Evolutionary conservation across 2,113 vertebrate species (phyloP), one percentile per base, ranked within the genome.

Genomic region (Naja naja): DNA sequence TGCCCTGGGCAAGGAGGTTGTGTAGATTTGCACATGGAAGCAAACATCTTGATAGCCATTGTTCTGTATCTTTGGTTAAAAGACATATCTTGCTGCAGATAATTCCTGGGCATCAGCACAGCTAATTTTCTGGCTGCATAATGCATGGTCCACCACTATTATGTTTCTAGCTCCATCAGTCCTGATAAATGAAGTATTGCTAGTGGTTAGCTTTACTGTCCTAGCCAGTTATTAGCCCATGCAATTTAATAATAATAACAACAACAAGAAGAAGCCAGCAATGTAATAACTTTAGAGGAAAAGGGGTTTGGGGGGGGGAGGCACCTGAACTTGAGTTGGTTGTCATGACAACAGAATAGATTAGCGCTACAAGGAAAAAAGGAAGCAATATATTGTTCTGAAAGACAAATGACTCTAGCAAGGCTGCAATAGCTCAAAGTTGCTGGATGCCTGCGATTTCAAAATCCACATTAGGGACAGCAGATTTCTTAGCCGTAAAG

Each of bases 261-360:
- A 49, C 1, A 86, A 53, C 6, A 85, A 53, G 34, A 45, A 47
- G 5, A 90, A 23, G n/a, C 74, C 23, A 16, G 10, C 22, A 49
- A 34, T 49, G 87, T 92, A 58, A 14, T 90, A 54, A 1, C 39
- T 30, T 52, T 0, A 0, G 43, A 30, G 90, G 95, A 91, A 93
- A 90, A 89, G 86, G 94, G 95, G 88, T 92, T 96, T 30, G 0
- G 93, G 0, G 95, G 94, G 0, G 94, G 94, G 0, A 8, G 3
- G 91, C 94, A 93, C 95, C 95, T 54, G 91, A 95, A 95, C 92
- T 93, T 94, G 95, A 88, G 86, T 90, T 0, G 11, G 93, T 96
- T 5, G 1, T 95, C 95, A 90, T 94, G 91, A 94, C 0, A 0
- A 96, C 94, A 53, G 92, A 94, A 91, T 81, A 45, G 12, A 94